Base-by-base conservation (phyloP, 2,113 vertebrate genomes). In the Xiphophorus maculatus region DNA sequence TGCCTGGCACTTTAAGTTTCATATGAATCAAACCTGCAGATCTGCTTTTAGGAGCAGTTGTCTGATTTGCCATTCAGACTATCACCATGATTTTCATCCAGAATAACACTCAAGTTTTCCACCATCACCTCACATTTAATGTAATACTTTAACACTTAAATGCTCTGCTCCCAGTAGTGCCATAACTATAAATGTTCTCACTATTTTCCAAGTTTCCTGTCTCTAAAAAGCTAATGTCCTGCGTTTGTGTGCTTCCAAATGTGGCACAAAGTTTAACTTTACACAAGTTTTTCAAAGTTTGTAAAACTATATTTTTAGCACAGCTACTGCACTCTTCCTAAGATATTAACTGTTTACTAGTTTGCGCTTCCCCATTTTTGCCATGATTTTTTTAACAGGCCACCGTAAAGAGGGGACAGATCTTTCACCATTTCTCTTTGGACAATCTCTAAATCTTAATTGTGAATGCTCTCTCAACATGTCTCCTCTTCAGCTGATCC, bases 21-120 rank as follows among this genome's bases (percentile, higher is more conserved):
- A 63, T 17, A 25, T 14, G 71, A 79, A 85, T 82, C 84, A 75
- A 67, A 88, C 65, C 73, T 82, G 71, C 54, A 69, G 71, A 64
- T 79, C 64, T 44, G 73, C 25, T 69, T 76, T 87, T 73, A 78
- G 86, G 67, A 70, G 64, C 30, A 66, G 71, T 73, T 63, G 33
- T 69, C 40, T 86, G 76, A 85, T 89, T 90, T 75, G 42, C 37
- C 51, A 68, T 91, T 89, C 73, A 86, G 14, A 63, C 67, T 19
- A 4, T 29, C 64, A 66, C 51, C 25, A 48, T 66, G 75, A 64
- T 71, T 87, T 79, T 40, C 15, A 62, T 67, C 63, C 51, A 33
- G 40, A 13, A 83, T 79, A 27, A 14, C 63, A 29, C 64, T 84
- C 33, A 14, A 7, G 79, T 66, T 78, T 76, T 77, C 64, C 63